These are phyloP conservation scores for Agriopis aurantiaria DNA, from an alignment of 2,888 invertebrate species.

Conservation along the genomic window DNA sequence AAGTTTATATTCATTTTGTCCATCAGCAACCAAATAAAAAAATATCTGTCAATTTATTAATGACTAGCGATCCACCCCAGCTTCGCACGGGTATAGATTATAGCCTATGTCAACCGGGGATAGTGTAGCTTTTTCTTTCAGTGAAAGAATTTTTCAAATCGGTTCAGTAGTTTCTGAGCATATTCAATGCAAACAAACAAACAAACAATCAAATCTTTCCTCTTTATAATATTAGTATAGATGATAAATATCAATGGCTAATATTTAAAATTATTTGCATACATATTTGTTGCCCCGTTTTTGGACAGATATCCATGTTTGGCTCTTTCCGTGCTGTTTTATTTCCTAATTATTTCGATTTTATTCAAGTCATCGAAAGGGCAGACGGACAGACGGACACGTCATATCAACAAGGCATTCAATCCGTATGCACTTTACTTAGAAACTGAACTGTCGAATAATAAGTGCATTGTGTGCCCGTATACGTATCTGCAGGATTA, in stretches of 20 bases:
- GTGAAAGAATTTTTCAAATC: too few relatives aligned
- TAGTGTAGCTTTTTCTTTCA: too few relatives aligned
- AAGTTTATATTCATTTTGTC: not conserved
- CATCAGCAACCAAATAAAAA: too few relatives aligned
- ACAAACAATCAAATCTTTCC: too few relatives aligned
- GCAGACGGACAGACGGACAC: slow-evolving; percentile 79
- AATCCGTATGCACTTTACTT: slow-evolving; percentile 82
- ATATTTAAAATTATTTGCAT: slow-evolving; percentile 11
- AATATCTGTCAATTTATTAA: slow-evolving; percentile 2
- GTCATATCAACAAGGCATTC: slow-evolving; percentile 72
- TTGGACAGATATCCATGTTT: slow-evolving; percentile 26
- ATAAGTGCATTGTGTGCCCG: slow-evolving; percentile 85
- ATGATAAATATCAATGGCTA: slow-evolving; percentile 6
- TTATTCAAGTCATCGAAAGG: slow-evolving; percentile 72
- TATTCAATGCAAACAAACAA: too few relatives aligned
- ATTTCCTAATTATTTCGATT: slow-evolving; percentile 48
- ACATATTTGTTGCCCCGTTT: slow-evolving; percentile 6
- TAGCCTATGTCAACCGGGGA: too few relatives aligned
- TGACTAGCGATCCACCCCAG: too few relatives aligned
- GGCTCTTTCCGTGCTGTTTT: slow-evolving; percentile 33
- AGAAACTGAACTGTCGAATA: slow-evolving; percentile 84
- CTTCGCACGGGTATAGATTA: too few relatives aligned
- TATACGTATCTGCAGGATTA: slow-evolving; percentile 80
- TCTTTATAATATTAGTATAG: too few relatives aligned
- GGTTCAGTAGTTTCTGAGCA: too few relatives aligned